Base-by-base conservation (phyloP, 2,888 invertebrate genomes). In the Drosophila longiperda region DNA sequence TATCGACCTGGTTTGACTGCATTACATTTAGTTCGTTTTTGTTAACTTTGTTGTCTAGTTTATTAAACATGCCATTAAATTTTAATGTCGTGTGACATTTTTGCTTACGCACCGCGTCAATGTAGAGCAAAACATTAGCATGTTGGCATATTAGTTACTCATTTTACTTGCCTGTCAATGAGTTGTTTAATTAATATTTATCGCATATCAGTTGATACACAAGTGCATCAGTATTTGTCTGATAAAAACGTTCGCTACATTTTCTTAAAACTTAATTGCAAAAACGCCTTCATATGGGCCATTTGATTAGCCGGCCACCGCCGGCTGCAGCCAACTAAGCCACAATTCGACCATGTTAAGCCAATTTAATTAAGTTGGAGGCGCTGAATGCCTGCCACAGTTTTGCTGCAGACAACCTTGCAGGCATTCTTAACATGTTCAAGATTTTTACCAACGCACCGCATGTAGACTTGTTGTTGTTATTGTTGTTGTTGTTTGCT, bases 371-470 rank as follows among this genome's bases (percentile, higher is more conserved):
- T 87, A 82, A 89, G 85, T 89, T 77, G 59, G 74, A 78, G 66
- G 58, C 68, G 70, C 69, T 68, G 75, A 75, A 81, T 70, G 64
- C 67, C 75, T 75, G 75, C 50, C 69, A 54, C 72, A 73, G 81
- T 58, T 57, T 57, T 45, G 50, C 60, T 60, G 73, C 62, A 77
- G 87, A 75, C 84, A 87, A 87, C 85, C 85, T 85, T 85, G 85
- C 84, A 66, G 62, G 64, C 87, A 85, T 85, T 85, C 84, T 85
- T 85, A 74, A 79, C 82, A 77, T 89, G 78, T 83, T 79, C 76
- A 83, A 89, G 76, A 89, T 86, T 81, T 81, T 88, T 77, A 60
- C 71, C 71, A 89, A 89, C 87, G 87, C 87, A 85, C 82, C 66
- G 62, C 62, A 60, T 76, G 66, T 68, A 64, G 60, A 64, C 50